Percentiles rank a stretch among this genome's conserved stretches.
Conservation (phyloP, 2,888 invertebrate genomes). For the Athrips mouffetella region DNA sequence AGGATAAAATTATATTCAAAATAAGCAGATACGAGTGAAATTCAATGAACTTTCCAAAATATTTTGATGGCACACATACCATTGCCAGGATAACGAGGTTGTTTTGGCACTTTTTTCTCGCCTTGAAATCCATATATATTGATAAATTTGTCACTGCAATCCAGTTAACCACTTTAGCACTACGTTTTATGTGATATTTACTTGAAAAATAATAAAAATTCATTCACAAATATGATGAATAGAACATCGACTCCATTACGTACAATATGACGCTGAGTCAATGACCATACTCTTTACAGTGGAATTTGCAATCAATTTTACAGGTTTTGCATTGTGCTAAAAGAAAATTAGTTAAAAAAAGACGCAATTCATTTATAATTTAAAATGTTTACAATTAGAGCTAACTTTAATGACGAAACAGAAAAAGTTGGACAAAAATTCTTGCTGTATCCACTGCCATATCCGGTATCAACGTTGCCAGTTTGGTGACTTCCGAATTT, state of each 20-base stretch:
- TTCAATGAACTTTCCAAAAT: constrained; percentile 76
- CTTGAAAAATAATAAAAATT: constrained; percentile 46
- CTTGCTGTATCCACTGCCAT: constrained; percentile 34
- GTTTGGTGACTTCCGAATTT: constrained; percentile 74
- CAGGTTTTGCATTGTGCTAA: neutral
- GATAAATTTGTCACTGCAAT: constrained; percentile 55
- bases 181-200: constrained; percentile 58
- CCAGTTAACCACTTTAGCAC: constrained; percentile 47
- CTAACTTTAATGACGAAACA: neutral
- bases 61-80: constrained; percentile 79
- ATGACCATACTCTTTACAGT: constrained; percentile 44
- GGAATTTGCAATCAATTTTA: constrained; percentile 45
- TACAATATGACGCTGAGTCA: constrained; percentile 81
- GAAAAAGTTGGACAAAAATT: neutral
- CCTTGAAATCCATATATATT: constrained; percentile 57
- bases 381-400: too few relatives aligned
- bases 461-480: constrained; percentile 66
- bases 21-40: constrained; percentile 33
- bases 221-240: constrained; percentile 51
- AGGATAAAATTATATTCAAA: constrained; percentile 25
- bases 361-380: too few relatives aligned
- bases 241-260: constrained; percentile 81
- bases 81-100: constrained; percentile 60
- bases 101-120: constrained; percentile 47
- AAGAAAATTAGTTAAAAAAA: neutral